A percentile compares a stretch with the other conserved stretches of the same genome.
Evolutionary conservation across 2,113 vertebrate genomes (phyloP).

Genomic region (Vidua chalybeata): DNA sequence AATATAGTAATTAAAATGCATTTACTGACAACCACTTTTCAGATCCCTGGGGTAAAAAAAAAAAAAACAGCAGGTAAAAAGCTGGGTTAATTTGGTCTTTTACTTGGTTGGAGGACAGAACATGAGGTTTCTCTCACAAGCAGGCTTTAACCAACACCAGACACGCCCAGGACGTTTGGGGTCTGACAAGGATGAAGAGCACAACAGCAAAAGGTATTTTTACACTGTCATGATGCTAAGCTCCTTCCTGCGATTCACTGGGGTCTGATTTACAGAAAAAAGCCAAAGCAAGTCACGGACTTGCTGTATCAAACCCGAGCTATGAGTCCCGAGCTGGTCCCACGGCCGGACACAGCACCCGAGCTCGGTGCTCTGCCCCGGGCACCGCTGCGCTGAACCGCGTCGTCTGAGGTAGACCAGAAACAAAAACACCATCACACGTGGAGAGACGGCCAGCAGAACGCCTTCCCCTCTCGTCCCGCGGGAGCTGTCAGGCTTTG

Average conservation of each 20-base stretch:
- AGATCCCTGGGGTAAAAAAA: neutral
- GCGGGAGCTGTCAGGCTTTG: conserved; percentile 62
- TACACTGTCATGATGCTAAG: neutral
- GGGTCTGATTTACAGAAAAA: neutral
- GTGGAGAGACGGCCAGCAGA: neutral
- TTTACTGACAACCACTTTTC: neutral
- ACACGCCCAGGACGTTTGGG: neutral
- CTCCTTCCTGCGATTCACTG: neutral
- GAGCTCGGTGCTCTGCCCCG: neutral
- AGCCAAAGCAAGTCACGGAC: neutral
- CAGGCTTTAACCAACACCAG: neutral
- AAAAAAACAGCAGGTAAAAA: neutral
- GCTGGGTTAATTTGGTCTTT: neutral
- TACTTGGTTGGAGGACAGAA: neutral
- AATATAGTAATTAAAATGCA: neutral
- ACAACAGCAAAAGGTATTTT: neutral
- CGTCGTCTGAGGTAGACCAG: conserved; percentile 74
- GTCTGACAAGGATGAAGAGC: conserved; percentile 2
- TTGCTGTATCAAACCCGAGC: neutral
- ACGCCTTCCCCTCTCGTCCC: neutral
- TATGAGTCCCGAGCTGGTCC: neutral
- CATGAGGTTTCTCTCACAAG: neutral
- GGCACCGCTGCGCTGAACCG: neutral
- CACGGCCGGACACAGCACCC: neutral
- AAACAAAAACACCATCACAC: neutral